Evolutionary conservation across 1,140 invertebrate genomes (phyloP).

Genomic region (Drosophila ohnishii): DNA sequence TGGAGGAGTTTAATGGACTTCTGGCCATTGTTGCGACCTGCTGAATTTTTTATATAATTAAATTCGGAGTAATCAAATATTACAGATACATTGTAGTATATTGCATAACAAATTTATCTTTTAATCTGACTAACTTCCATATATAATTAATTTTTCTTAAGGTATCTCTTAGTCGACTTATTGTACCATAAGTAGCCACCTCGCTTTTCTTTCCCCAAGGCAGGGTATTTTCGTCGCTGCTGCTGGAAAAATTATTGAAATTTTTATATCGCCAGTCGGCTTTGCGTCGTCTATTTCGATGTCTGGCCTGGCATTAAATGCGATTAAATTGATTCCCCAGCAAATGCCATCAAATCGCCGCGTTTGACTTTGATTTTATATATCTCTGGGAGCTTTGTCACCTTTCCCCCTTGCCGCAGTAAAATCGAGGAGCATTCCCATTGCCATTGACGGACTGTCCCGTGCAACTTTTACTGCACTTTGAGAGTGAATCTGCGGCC

Average conservation of each 20-base stretch:
- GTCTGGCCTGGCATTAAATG: conserved; percentile 71
- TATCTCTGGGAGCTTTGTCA: conserved; percentile 59
- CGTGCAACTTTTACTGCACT: conserved; percentile 74
- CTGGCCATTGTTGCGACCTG: too few relatives aligned
- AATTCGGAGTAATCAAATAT: neutral
- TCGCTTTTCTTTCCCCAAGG: neutral
- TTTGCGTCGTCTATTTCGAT: conserved; percentile 41
- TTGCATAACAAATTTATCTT: neutral
- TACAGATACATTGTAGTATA: neutral
- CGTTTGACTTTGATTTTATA: conserved; percentile 71
- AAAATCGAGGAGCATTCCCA: neutral
- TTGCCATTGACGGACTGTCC: conserved; percentile 63
- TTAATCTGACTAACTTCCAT: neutral
- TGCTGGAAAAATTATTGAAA: conserved; percentile 68
- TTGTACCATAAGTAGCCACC: neutral
- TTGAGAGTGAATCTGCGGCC: conserved; percentile 56
- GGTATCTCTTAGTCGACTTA: neutral
- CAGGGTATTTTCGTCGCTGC: conserved; percentile 53
- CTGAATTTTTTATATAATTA: neutral
- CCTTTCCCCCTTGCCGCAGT: conserved; percentile 25
- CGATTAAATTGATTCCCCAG: conserved; percentile 77
- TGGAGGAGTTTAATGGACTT: neutral
- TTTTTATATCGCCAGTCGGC: conserved; percentile 62
- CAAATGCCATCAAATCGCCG: conserved; percentile 72
- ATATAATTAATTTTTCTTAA: neutral